Evolutionary conservation across 1,140 invertebrate species (phyloP), one percentile per base, ranked within the genome.

Genomic region (Procambarus clarkii): DNA sequence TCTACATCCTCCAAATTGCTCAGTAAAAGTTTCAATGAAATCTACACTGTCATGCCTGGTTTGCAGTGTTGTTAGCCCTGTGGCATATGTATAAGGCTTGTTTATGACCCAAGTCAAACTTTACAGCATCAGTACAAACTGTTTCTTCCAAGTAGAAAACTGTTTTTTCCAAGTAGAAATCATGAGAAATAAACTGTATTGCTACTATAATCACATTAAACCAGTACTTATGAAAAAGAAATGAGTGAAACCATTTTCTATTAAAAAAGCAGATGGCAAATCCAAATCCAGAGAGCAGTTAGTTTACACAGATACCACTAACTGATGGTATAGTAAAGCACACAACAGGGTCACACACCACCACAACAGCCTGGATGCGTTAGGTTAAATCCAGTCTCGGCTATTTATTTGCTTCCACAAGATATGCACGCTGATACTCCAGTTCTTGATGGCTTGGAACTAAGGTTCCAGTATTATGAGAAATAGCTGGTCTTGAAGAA

Each of bases 261-360:
- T 3, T 21, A 34, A 34, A 34, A 9, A 71, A 71, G 34, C 34
- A 34, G 34, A 71, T 18, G 69, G n/a, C 24, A 74, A 74, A 74
- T 74, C n/a, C 24, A 74, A 74, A 34, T 8, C 2, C 34, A 44
- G 69, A 74, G 69, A 74, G 64, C 21, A 69, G n/a, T 74, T 74
- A 74, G 69, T 74, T 74, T 74, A 74, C 69, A 74, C n/a, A 21
- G 24, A 74, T n/a, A 34, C n/a, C 69, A 74, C 69, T 74, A 34
- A 24, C 4, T 74, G 69, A 74, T 24, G 69, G n/a, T 74, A 34
- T 9, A 74, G 8, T 74, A 34, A 69, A 74, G 69, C n/a, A 34
- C 69, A 34, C 50, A 54, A 54, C 1, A 74, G 69, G 7, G 24
- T 74, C 69, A 74, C 69, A 74, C 69, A 74, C 69, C 21, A 74